phyloP scores from a whole-genome alignment of 2,888 invertebrate species.

The Mycalesis mineus region DNA sequence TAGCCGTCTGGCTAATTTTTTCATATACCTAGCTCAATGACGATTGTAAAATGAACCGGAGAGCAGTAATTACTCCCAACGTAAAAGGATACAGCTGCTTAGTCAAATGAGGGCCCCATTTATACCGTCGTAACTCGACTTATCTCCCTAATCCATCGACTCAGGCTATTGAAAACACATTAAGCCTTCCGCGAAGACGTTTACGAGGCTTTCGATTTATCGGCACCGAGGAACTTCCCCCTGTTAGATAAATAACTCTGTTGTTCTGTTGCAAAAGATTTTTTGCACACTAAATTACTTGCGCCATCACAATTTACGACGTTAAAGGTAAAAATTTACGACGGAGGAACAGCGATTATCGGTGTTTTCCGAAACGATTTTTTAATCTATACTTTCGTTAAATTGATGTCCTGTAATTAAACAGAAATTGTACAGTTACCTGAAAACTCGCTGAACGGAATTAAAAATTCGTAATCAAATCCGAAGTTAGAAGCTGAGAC shows the following conservation, averaged over 20 bases:
- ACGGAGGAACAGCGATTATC: neutral
- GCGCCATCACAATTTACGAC: conserved; percentile 18
- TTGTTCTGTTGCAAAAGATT: conserved; percentile 26
- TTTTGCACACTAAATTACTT: conserved; percentile 26
- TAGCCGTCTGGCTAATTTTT: no score
- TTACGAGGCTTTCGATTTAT: conserved; percentile 52
- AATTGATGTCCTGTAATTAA: neutral
- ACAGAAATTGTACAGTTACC: no score
- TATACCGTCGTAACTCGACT: conserved; percentile 28
- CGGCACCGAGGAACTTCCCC: conserved; percentile 32
- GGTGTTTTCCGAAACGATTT: conserved; percentile 1
- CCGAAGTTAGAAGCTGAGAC: no score
- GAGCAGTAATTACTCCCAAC: neutral
- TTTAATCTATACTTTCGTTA: neutral
- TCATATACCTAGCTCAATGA: neutral
- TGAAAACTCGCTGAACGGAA: no score
- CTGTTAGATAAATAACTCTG: conserved; percentile 32
- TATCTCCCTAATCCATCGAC: conserved; percentile 52
- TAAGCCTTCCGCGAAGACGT: conserved; percentile 48
- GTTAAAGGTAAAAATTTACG: conserved; percentile 14
- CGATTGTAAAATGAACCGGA: neutral
- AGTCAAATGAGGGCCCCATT: conserved; percentile 19
- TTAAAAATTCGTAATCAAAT: no score
- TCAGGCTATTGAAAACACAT: conserved; percentile 53
- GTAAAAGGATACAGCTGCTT: conserved; percentile 8